Conservation (phyloP, 2,113 vertebrate species). For the Accipiter virgatus region DNA sequence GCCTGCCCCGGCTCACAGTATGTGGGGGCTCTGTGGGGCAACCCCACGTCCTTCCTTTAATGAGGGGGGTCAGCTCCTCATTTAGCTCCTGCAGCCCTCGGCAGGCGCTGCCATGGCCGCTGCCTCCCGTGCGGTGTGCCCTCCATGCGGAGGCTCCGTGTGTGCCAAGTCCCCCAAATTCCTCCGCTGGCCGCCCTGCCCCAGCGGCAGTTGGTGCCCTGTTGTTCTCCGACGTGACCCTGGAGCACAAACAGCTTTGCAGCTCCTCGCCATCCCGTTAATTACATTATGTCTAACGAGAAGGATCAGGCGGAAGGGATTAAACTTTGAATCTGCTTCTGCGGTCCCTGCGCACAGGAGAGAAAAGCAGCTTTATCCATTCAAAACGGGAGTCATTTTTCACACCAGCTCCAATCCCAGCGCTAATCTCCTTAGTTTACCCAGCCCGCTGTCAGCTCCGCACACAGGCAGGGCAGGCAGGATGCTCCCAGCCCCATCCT, state of each 20-base stretch:
- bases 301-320: conserved; percentile 61
- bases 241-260: neutral
- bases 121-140: fast-evolving
- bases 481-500: neutral
- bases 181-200: neutral
- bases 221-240: neutral
- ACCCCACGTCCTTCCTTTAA: neutral
- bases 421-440: neutral
- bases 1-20: neutral
- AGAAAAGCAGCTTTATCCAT: conserved; percentile 23
- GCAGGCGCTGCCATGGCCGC: neutral
- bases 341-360: neutral
- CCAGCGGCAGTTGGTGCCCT: neutral
- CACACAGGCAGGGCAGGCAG: neutral
- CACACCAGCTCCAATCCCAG: neutral
- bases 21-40: neutral
- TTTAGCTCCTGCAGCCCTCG: neutral
- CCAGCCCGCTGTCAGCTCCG: neutral
- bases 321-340: conserved; percentile 32
- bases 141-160: fast-evolving
- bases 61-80: neutral
- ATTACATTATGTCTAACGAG: conserved; percentile 47
- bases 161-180: neutral
- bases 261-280: neutral
- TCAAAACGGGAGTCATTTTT: neutral